Base-by-base conservation (phyloP, 1,140 invertebrate species). In the Drosophila sp. region DNA sequence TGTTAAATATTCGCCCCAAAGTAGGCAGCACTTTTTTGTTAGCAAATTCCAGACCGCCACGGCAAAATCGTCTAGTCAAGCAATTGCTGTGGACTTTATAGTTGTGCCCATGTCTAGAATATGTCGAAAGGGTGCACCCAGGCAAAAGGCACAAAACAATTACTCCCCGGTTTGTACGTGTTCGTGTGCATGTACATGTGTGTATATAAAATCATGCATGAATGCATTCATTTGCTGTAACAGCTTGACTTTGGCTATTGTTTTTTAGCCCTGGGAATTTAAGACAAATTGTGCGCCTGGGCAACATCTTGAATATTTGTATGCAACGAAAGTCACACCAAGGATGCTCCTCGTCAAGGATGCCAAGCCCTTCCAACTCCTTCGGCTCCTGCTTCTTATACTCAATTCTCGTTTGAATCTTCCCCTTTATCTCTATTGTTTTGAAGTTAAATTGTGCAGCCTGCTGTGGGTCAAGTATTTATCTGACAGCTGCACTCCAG, bases 131-230 rank as follows among this genome's bases (percentile, higher is more conserved):
- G 83, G 67, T 50, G 58, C 83, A 76, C 76, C 66, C 83, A 77
- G 71, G 69, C 70, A 89, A 76, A 68, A 71, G 72, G 76, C 76
- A 76, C 69, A 80, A 27, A 83, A 87, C 83, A 87, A 87, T 87
- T 83, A 86, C 69, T 47, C 50, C 30, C 50, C 47, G 69, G 67
- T 56, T 55, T 50, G 27, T 29, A 30, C 38, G 55, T 38, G 56
- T 10, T 25, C 23, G 32, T 40, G 54, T 68, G 65, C 41, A 23
- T 38, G 17, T 27, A 3, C 33, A 23, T 55, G 35, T 11, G 10
- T 38, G 35, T 30, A 30, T 30, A 4, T 30, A 8, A 33, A 35
- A 40, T 60, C 60, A 63, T 70, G 80, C 76, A 76, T 84, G 76
- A 76, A 70, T 83, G 76, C 72, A 76, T 64, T 55, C 66, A 66